Conservation (phyloP, 2,888 invertebrate genomes). For the Sipha maydis region DNA sequence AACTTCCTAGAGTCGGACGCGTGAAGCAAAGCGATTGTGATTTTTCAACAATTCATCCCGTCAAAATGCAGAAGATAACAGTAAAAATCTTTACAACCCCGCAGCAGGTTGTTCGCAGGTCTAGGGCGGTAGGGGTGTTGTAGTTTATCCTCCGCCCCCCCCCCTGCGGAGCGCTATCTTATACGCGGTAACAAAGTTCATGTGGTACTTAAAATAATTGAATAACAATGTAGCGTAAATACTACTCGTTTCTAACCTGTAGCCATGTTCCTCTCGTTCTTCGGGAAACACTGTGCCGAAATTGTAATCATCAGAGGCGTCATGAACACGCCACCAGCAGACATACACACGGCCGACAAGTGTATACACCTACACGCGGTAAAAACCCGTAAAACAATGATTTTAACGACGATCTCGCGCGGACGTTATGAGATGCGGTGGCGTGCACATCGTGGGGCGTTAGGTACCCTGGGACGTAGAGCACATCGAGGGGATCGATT, state of each 20-base stretch:
- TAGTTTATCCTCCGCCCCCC: too few relatives aligned
- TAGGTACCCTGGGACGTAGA: background rate
- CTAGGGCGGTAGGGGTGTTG: too few relatives aligned
- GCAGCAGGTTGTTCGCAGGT: too few relatives aligned
- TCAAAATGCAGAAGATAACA: too few relatives aligned
- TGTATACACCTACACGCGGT: conserved; percentile 30
- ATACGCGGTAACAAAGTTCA: too few relatives aligned
- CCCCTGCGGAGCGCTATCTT: too few relatives aligned
- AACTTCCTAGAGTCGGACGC: too few relatives aligned
- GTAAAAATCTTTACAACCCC: too few relatives aligned
- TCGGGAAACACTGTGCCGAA: conserved; percentile 42
- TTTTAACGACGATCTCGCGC: background rate
- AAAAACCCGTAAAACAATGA: background rate
- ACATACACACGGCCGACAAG: conserved; percentile 20
- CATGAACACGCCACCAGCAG: conserved; percentile 24
- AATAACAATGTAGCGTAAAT: too few relatives aligned
- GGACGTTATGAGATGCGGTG: background rate
- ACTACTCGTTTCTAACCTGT: conserved; percentile 7
- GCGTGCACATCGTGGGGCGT: too few relatives aligned
- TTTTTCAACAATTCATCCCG: background rate
- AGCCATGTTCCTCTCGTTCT: conserved; percentile 49
- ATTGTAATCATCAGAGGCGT: conserved; percentile 37
- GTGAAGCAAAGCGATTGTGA: background rate
- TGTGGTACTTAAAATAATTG: too few relatives aligned
- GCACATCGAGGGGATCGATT: background rate